Conservation (phyloP, 2,113 vertebrate species). For the Rhizomys pruinosus region DNA sequence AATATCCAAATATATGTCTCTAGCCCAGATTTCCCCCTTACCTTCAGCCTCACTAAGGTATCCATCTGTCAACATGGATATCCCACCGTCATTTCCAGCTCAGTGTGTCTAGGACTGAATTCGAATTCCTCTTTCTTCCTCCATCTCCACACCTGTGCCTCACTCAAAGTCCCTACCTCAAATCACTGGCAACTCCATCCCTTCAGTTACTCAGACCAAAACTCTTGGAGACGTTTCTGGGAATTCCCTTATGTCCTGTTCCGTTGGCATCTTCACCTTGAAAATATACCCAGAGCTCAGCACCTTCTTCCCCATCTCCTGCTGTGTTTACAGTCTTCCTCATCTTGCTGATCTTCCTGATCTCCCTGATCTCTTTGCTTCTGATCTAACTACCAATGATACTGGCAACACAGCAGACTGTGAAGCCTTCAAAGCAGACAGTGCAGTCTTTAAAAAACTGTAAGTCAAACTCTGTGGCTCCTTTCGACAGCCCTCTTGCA, state of each 20-base stretch:
- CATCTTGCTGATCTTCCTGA: too few species aligned
- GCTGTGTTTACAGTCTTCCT: neutral
- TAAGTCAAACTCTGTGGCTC: neutral
- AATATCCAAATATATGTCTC: neutral
- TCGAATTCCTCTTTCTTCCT: neutral
- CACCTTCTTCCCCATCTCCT: neutral
- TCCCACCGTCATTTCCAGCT: neutral
- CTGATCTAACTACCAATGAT: neutral
- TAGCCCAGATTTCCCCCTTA: neutral
- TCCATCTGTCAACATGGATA: neutral
- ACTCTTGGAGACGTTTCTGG: neutral
- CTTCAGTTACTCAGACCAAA: neutral
- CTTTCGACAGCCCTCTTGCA: neutral
- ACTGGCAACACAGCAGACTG: neutral
- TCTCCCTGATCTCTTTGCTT: neutral
- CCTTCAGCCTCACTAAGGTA: conserved; percentile 9
- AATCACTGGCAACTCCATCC: neutral
- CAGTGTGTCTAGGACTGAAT: neutral
- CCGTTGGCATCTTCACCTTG: neutral
- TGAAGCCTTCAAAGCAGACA: neutral
- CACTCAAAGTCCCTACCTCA: neutral
- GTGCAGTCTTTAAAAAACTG: neutral
- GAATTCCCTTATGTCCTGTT: neutral
- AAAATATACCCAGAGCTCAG: neutral
- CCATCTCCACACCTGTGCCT: neutral